phyloP scores from a whole-genome alignment of 2,113 vertebrate genomes.

The Xiphophorus couchianus region DNA sequence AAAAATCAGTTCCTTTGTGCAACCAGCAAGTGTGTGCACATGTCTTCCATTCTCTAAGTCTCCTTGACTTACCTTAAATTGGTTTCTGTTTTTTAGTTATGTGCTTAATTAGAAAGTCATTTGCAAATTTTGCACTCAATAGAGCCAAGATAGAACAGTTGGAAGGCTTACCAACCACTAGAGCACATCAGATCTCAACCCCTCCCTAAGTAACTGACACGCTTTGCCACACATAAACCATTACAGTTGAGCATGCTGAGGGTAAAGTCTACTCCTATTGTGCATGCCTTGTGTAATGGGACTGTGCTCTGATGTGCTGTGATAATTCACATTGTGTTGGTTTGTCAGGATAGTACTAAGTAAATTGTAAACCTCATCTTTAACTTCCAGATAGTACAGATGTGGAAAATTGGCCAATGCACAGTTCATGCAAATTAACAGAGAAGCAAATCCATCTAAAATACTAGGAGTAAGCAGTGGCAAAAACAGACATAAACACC shows the following conservation, averaged over 20 bases:
- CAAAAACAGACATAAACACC: slow-evolving; percentile 66
- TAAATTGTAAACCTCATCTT: neutral
- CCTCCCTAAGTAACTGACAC: slow-evolving; percentile 59
- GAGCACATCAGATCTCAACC: slow-evolving; percentile 25
- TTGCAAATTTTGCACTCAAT: slow-evolving; percentile 35
- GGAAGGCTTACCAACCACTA: slow-evolving; percentile 43
- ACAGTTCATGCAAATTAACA: slow-evolving; percentile 75
- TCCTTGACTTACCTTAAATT: slow-evolving; percentile 77
- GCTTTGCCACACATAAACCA: slow-evolving; percentile 62
- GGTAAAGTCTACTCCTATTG: slow-evolving; percentile 50
- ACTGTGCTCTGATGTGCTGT: slow-evolving; percentile 50
- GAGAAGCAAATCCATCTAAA: slow-evolving; percentile 69
- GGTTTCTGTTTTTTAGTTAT: neutral
- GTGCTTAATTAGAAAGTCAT: slow-evolving; percentile 33
- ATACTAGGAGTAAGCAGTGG: slow-evolving; percentile 61
- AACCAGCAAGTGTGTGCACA: slow-evolving; percentile 66
- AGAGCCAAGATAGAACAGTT: slow-evolving; percentile 55
- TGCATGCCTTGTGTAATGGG: slow-evolving; percentile 75
- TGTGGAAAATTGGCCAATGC: slow-evolving; percentile 68
- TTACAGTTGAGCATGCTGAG: slow-evolving; percentile 75
- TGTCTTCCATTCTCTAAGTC: slow-evolving; percentile 39
- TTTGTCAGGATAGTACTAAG: neutral
- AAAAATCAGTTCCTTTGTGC: slow-evolving; percentile 71
- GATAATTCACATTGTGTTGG: neutral
- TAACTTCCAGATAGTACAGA: slow-evolving; percentile 41